Evolutionary conservation across 2,888 invertebrate species (phyloP).

Genomic region (Trachelus tabidus): DNA sequence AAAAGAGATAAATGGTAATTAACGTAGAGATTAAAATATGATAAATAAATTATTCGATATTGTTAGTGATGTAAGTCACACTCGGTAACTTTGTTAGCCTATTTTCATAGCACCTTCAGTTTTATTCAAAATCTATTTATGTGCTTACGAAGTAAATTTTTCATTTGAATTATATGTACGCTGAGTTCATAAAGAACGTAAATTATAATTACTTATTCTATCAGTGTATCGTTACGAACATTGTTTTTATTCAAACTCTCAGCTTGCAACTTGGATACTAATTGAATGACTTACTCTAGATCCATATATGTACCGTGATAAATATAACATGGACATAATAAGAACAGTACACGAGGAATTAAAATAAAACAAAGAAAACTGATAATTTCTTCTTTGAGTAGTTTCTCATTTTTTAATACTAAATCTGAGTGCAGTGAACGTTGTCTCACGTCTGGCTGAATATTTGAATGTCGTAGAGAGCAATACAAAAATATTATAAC

Average conservation of each 20-base stretch:
- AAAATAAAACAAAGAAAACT: background rate
- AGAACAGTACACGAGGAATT: background rate
- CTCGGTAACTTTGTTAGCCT: conserved; percentile 17
- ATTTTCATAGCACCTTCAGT: conserved; percentile 14
- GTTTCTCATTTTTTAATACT: background rate
- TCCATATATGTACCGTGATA: background rate
- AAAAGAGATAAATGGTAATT: background rate
- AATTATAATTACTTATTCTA: background rate
- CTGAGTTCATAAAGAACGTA: background rate
- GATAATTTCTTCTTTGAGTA: background rate
- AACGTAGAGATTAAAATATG: background rate
- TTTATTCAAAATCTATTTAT: conserved; percentile 20
- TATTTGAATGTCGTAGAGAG: background rate
- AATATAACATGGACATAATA: background rate
- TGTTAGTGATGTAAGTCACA: conserved; percentile 30
- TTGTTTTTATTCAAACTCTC: background rate
- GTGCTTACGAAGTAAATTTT: conserved; percentile 15
- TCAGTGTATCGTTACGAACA: background rate
- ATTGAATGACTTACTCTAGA: background rate
- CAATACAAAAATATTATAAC: conserved; percentile 23
- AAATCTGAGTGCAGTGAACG: background rate
- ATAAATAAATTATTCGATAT: background rate
- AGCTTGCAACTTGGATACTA: background rate
- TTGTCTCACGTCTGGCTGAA: background rate
- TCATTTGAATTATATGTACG: background rate